Percentiles rank a stretch among this genome's conserved stretches.
Conservation (phyloP, 2,113 vertebrate species). For the Corydoras sp. region DNA sequence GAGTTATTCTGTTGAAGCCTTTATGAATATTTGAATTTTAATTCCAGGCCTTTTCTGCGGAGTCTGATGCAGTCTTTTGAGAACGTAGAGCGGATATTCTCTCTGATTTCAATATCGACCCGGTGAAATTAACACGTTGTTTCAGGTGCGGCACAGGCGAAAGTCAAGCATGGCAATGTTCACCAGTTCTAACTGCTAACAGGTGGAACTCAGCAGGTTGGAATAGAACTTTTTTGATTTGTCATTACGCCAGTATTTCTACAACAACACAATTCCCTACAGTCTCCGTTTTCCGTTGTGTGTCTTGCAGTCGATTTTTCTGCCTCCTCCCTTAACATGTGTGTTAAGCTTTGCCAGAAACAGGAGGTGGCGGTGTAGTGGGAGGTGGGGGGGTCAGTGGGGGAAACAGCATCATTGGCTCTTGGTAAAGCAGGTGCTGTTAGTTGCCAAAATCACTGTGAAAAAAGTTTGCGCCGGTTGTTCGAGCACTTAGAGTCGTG, state of each 20-base stretch:
- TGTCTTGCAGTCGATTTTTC: not conserved
- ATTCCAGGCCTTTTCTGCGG: slow-evolving; percentile 1
- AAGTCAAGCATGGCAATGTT: too few species aligned
- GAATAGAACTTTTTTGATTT: not conserved
- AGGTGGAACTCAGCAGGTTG: slow-evolving; percentile 9
- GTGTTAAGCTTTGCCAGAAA: slow-evolving; percentile 5
- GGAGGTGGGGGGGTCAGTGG: not conserved
- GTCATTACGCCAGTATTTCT: not conserved
- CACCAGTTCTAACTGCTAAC: not conserved
- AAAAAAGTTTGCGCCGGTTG: slow-evolving; percentile 4
- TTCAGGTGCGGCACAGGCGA: too few species aligned
- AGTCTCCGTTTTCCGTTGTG: not conserved
- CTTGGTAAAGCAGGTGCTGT: slow-evolving; percentile 5
- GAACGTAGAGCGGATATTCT: too few species aligned
- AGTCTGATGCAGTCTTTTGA: slow-evolving; percentile 2
- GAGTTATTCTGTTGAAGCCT: slow-evolving; percentile 1
- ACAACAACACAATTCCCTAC: too few species aligned
- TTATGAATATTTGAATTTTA: slow-evolving; percentile 13
- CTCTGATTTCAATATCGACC: too few species aligned
- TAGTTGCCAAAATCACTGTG: slow-evolving; percentile 17
- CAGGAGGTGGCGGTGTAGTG: not conserved
- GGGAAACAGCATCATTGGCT: not conserved
- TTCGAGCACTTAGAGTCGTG: not conserved
- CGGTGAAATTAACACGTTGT: too few species aligned
- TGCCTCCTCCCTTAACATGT: not conserved